These are phyloP conservation scores for Callithrix jacchus DNA, from an alignment of 2,113 vertebrate genomes.

Conservation along the genomic window DNA sequence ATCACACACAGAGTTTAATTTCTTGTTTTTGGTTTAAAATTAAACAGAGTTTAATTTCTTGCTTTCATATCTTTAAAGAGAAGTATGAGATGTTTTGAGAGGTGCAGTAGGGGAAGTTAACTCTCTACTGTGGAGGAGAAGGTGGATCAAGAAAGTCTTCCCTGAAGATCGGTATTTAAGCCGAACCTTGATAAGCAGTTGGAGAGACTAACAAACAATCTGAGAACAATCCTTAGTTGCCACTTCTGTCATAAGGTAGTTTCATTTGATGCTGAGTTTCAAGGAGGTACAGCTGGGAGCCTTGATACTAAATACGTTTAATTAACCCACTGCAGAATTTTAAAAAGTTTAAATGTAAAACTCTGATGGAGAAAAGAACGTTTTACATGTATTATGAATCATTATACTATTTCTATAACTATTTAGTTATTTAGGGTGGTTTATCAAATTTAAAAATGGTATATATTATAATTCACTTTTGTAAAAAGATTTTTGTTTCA, in stretches of 20 bases:
- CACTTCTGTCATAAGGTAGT: neutral
- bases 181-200: neutral
- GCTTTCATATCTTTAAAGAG: constrained; percentile 17
- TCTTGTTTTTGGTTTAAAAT: neutral
- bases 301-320: neutral
- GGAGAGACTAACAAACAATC: neutral
- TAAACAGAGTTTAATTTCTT: neutral
- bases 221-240: neutral
- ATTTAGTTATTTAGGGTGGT: neutral
- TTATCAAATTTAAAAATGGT: constrained; percentile 3
- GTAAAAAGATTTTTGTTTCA: neutral
- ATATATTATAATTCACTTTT: neutral
- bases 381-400: neutral
- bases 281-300: neutral
- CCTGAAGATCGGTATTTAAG: neutral
- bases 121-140: neutral
- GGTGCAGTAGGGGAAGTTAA: neutral
- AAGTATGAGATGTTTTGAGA: neutral
- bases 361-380: neutral
- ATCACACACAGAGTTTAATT: neutral
- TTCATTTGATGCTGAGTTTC: constrained; percentile 5
- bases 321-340: neutral
- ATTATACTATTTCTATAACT: neutral
- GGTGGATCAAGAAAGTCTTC: neutral
- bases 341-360: neutral